Conservation (phyloP, 53 echinoderm and acorn worm species). For the Henricia sp. region DNA sequence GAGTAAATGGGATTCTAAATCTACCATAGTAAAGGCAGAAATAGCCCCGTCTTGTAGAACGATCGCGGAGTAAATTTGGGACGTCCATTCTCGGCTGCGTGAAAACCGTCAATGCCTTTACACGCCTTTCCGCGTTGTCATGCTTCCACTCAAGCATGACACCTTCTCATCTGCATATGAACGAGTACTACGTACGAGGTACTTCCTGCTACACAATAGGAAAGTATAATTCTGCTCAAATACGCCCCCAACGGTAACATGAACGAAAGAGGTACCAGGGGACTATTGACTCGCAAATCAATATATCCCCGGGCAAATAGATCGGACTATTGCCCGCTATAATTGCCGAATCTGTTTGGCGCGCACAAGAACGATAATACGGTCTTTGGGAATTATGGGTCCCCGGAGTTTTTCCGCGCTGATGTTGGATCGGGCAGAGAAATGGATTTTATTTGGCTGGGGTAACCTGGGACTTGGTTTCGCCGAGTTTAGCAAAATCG, state of each 20-base stretch:
- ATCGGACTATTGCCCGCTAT: constrained; percentile 41
- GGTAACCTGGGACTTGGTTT: constrained; percentile 3
- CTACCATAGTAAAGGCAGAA: no score
- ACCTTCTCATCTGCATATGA: no score
- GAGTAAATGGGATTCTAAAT: no score
- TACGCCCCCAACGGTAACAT: constrained; percentile 12
- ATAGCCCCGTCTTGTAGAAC: no score
- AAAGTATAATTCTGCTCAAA: constrained; percentile 49
- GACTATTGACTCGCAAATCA: constrained; percentile 54
- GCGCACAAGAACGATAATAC: constrained; percentile 17
- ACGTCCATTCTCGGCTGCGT: no score
- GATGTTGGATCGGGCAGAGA: background rate
- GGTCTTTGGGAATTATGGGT: constrained; percentile 18
- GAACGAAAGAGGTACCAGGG: constrained; percentile 29
- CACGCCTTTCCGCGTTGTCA: no score
- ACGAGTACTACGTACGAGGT: no score
- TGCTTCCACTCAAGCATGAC: no score
- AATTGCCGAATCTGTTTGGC: constrained; percentile 28
- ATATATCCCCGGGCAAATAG: constrained; percentile 39
- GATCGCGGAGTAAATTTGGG: no score
- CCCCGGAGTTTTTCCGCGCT: constrained; percentile 1
- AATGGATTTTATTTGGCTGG: background rate
- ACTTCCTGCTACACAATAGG: no score
- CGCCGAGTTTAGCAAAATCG: background rate
- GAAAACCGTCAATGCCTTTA: no score